Evolutionary conservation across 2,113 vertebrate genomes (phyloP).

Genomic region (Cololabis saira): DNA sequence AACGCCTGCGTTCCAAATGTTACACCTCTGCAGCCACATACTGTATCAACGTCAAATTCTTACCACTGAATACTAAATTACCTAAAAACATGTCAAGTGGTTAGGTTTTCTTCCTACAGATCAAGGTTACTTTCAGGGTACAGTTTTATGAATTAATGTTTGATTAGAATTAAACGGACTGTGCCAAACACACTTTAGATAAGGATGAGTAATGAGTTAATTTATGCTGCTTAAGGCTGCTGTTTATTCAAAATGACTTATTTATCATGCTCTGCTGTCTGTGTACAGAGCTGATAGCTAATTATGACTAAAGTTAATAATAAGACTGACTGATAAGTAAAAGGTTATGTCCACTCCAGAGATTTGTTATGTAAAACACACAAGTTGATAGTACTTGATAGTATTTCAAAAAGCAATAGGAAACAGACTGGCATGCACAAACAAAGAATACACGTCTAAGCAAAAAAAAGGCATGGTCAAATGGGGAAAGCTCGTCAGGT

Average conservation of each 20-base stretch:
- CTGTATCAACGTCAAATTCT: no score
- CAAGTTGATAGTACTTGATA: no score
- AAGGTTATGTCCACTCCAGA: no score
- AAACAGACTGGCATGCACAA: no score
- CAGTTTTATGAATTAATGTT: neutral
- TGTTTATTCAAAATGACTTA: slow-evolving; percentile 25
- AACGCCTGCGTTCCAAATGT: no score
- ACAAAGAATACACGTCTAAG: no score
- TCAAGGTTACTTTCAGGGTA: neutral
- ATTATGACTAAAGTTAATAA: slow-evolving; percentile 18
- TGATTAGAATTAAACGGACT: neutral
- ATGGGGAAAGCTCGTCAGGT: no score
- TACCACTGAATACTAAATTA: neutral
- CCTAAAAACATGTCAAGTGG: no score
- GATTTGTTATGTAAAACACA: no score
- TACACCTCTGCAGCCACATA: no score
- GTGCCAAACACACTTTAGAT: slow-evolving; percentile 4
- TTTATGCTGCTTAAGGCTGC: slow-evolving; percentile 8
- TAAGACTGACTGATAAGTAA: neutral
- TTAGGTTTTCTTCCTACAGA: neutral
- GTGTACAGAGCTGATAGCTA: neutral
- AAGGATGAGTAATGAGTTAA: slow-evolving; percentile 11
- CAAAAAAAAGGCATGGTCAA: no score
- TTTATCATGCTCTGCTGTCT: slow-evolving; percentile 10
- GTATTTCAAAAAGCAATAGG: no score